phyloP scores from a whole-genome alignment of 2,113 vertebrate genomes.

The Halichoeres trimaculatus region DNA sequence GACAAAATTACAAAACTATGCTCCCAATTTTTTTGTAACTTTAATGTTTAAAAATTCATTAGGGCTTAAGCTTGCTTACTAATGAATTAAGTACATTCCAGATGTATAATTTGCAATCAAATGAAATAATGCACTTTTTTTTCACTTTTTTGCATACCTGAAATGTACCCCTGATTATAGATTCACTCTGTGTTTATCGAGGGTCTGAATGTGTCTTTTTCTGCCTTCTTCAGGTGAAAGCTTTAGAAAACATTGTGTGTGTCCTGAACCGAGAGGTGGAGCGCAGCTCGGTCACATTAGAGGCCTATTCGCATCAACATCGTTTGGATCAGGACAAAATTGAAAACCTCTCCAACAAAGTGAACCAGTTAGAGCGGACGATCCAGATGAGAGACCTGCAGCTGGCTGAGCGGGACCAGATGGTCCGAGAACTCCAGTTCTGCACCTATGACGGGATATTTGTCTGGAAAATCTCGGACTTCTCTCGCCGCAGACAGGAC shows the following conservation, averaged over 20 bases:
- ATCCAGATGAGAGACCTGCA: constrained; percentile 89
- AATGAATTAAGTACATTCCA: too few species aligned
- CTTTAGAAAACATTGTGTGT: constrained; percentile 93
- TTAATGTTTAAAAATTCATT: too few species aligned
- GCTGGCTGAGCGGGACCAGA: constrained; percentile 88
- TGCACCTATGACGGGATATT: constrained; percentile 91
- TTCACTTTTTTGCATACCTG: too few species aligned
- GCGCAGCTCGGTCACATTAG: constrained; percentile 83
- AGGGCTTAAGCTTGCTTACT: too few species aligned
- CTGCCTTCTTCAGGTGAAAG: constrained; percentile 73
- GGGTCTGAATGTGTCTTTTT: neutral
- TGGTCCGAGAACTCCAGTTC: constrained; percentile 85
- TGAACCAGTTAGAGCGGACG: constrained; percentile 90
- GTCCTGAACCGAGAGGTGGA: constrained; percentile 95
- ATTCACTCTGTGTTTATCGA: neutral
- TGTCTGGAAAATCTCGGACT: constrained; percentile 92
- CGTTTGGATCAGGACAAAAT: constrained; percentile 92
- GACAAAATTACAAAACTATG: too few species aligned
- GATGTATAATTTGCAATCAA: too few species aligned
- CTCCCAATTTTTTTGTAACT: too few species aligned
- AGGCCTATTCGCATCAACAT: constrained; percentile 89
- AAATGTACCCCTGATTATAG: too few species aligned
- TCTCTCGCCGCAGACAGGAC: constrained; percentile 90
- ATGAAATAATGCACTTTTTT: too few species aligned
- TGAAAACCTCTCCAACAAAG: constrained; percentile 87